Conservation (phyloP, 2,888 invertebrate genomes). For the Zeuzera pyrina region DNA sequence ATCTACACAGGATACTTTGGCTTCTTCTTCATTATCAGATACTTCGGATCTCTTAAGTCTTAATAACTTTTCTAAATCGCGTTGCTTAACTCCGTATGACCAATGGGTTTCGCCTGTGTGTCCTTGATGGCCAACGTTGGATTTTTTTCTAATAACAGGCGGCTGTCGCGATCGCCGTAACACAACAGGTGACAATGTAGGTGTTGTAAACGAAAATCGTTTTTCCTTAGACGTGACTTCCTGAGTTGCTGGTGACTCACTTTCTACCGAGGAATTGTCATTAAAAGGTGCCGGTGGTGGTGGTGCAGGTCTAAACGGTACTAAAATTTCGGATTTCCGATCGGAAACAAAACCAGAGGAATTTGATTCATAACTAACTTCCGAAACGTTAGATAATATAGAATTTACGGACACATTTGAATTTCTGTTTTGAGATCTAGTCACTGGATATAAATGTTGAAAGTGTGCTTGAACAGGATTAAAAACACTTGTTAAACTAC, state of each 20-base stretch:
- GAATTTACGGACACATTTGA: slow-evolving; percentile 68
- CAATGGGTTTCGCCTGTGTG: slow-evolving; percentile 52
- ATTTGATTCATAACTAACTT: slow-evolving; percentile 60
- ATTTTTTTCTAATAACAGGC: slow-evolving; percentile 60
- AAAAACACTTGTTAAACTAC: slow-evolving; percentile 54
- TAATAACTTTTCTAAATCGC: slow-evolving; percentile 57
- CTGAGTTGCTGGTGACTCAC: slow-evolving; percentile 35
- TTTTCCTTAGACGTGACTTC: slow-evolving; percentile 30
- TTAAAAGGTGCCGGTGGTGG: slow-evolving; percentile 56
- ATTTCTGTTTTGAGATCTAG: slow-evolving; percentile 53
- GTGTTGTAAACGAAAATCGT: slow-evolving; percentile 48
- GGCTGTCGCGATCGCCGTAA: slow-evolving; percentile 53
- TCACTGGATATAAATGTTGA: slow-evolving; percentile 43
- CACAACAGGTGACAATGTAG: slow-evolving; percentile 48
- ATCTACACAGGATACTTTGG: slow-evolving; percentile 19
- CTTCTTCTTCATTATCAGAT: slow-evolving; percentile 54
- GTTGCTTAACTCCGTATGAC: slow-evolving; percentile 64
- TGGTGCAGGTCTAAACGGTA: slow-evolving; percentile 61
- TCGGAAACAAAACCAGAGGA: slow-evolving; percentile 66
- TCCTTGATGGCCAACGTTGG: slow-evolving; percentile 39
- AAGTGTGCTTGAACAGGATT: slow-evolving; percentile 55
- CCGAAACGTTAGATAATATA: slow-evolving; percentile 59
- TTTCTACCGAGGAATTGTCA: slow-evolving; percentile 39
- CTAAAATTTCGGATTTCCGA: slow-evolving; percentile 44
- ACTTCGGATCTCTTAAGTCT: slow-evolving; percentile 55